These are phyloP conservation scores for Polydrusus cervinus DNA, from an alignment of 2,888 invertebrate genomes.

Conservation along the genomic window DNA sequence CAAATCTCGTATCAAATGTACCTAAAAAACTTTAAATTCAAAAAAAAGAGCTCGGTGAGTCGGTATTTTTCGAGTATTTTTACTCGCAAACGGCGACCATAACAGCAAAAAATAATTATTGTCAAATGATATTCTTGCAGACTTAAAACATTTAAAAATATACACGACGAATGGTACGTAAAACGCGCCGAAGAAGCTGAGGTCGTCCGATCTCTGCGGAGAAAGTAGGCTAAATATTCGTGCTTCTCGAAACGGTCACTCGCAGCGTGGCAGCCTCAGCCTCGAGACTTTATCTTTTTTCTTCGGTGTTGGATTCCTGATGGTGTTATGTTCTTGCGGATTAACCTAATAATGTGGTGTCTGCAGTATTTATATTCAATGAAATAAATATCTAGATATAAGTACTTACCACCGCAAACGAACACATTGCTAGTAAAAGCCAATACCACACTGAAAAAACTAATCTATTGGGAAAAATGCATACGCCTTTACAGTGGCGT, in stretches of 20 bases:
- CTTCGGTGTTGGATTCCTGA: constrained; percentile 11
- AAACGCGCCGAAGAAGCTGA: constrained; percentile 40
- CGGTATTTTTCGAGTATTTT: too few relatives aligned
- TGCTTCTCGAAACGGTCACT: constrained; percentile 46
- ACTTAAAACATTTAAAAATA: constrained; percentile 12
- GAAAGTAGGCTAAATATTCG: constrained; percentile 53
- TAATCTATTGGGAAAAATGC: too few relatives aligned
- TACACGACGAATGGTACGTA: constrained; percentile 31
- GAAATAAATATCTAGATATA: too few relatives aligned
- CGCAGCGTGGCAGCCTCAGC: constrained; percentile 38
- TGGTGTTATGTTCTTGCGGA: constrained; percentile 19
- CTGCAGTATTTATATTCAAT: neutral
- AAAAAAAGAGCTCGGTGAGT: too few relatives aligned
- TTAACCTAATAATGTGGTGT: constrained; percentile 25
- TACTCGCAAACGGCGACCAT: too few relatives aligned
- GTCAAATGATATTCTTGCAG: neutral
- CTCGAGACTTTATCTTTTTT: constrained; percentile 28
- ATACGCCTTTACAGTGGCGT: too few relatives aligned
- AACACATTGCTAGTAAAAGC: too few relatives aligned
- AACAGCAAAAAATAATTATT: constrained; percentile 6
- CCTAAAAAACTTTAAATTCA: too few relatives aligned
- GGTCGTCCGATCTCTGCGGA: constrained; percentile 46
- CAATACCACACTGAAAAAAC: too few relatives aligned
- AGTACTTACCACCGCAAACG: too few relatives aligned
- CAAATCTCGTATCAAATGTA: too few relatives aligned